Evolutionary conservation across 2,797 vertebrate species (phyloP).

Genomic region (Manis crassicaudata): DNA sequence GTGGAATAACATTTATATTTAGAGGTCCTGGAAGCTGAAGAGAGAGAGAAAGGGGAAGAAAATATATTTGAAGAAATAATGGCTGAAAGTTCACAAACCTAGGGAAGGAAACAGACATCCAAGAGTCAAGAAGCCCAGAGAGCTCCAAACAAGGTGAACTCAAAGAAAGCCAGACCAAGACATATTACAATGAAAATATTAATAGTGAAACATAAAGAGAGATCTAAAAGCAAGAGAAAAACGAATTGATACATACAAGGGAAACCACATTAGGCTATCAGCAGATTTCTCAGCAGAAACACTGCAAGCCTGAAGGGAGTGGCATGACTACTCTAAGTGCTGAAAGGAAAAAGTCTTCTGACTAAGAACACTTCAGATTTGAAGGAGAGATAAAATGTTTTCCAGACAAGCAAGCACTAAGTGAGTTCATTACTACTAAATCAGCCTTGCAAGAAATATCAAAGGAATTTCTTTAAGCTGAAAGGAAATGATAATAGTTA

Average conservation of each 20-base stretch:
- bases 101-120: neutral
- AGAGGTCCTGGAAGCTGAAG: neutral
- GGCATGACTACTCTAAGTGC: neutral
- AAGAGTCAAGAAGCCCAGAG: neutral
- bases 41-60: neutral
- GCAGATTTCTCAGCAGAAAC: neutral
- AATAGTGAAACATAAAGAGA: neutral
- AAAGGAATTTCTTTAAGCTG: neutral
- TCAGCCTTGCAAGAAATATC: neutral
- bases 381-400: neutral
- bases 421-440: neutral
- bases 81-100: neutral
- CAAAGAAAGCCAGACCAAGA: neutral
- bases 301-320: neutral
- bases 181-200: neutral
- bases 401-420: neutral
- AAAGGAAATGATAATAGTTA: neutral
- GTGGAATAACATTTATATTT: neutral
- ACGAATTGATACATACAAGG: neutral
- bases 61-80: neutral
- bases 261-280: neutral
- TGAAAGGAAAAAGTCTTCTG: neutral
- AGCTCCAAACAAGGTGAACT: neutral
- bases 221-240: neutral
- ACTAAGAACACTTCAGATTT: neutral